Percentiles rank a stretch among this genome's conserved stretches.
phyloP scores from a whole-genome alignment of 2,888 invertebrate genomes.

The Saturnia pavonia region DNA sequence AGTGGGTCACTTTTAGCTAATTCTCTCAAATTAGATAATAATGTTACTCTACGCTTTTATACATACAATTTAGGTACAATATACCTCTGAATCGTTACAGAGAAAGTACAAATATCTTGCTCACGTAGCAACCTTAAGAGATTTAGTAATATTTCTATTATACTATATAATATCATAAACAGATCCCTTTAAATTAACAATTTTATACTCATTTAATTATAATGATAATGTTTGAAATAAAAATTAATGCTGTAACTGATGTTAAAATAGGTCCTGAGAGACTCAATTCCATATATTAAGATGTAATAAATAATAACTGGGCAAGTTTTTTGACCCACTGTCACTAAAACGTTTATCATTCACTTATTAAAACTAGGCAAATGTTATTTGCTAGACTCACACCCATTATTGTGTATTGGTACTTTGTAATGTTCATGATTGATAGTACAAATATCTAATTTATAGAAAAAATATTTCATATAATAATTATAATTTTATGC shows the following conservation, averaged over 20 bases:
- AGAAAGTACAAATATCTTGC: conserved; percentile 78
- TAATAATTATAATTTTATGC: conserved; percentile 79
- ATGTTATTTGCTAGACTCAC: conserved; percentile 80
- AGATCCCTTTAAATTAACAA: conserved; percentile 53
- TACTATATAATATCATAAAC: conserved; percentile 47
- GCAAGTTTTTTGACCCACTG: conserved; percentile 68
- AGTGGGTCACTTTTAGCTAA: conserved; percentile 61
- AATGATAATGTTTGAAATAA: conserved; percentile 35
- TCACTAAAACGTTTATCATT: conserved; percentile 64
- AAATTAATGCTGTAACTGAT: conserved; percentile 56
- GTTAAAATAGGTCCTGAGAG: conserved; percentile 49
- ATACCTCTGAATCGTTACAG: conserved; percentile 50
- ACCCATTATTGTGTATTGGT: conserved; percentile 73
- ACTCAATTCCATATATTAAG: conserved; percentile 65
- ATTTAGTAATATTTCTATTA: conserved; percentile 58
- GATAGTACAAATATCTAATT: conserved; percentile 82
- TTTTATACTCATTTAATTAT: conserved; percentile 69
- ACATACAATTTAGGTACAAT: conserved; percentile 41
- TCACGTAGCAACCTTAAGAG: conserved; percentile 73
- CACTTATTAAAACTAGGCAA: conserved; percentile 63
- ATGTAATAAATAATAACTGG: conserved; percentile 41
- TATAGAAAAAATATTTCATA: conserved; percentile 78
- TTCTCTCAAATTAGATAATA: conserved; percentile 60
- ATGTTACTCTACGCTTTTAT: conserved; percentile 55
- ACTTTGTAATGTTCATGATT: conserved; percentile 76